These are phyloP conservation scores for Hydraecia micacea DNA, from an alignment of 2,888 invertebrate species.

Conservation along the genomic window DNA sequence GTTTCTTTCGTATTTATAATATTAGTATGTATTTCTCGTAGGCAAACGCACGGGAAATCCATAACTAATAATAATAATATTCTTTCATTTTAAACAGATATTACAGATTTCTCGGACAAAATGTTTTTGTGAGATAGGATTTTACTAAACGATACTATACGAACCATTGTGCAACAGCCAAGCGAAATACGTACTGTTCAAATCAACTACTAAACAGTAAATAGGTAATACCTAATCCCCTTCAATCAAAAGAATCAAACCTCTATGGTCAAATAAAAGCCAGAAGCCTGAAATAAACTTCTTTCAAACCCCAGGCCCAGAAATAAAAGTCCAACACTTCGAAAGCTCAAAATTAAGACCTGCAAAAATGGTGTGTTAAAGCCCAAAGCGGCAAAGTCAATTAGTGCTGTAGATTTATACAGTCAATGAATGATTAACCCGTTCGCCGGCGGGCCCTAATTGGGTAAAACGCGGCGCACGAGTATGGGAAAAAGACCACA, in stretches of 20 bases:
- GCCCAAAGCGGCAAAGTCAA: constrained; percentile 69
- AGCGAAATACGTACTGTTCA: not conserved
- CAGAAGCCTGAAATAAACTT: constrained; percentile 5
- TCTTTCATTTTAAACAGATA: not conserved
- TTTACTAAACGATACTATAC: not conserved
- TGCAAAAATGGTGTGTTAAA: constrained; percentile 65
- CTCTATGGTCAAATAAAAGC: constrained; percentile 8
- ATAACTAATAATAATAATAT: not conserved
- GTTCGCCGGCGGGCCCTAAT: constrained; percentile 68
- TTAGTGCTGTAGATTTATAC: constrained; percentile 68
- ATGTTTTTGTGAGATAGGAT: not conserved
- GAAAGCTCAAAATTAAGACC: constrained; percentile 57
- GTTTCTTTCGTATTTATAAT: too few species aligned
- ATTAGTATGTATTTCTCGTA: not conserved
- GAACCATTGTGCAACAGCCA: not conserved
- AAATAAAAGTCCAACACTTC: constrained; percentile 44
- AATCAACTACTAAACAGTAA: not conserved
- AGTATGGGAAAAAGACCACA: constrained; percentile 60
- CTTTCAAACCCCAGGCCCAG: not conserved
- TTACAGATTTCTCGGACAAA: not conserved
- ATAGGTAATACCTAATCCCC: not conserved
- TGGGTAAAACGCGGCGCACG: constrained; percentile 66
- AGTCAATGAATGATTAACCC: constrained; percentile 77
- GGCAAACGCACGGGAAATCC: not conserved
- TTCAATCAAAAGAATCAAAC: not conserved